These are phyloP conservation scores for Tetragonisca angustula DNA, from an alignment of 2,888 invertebrate species.

Conservation along the genomic window DNA sequence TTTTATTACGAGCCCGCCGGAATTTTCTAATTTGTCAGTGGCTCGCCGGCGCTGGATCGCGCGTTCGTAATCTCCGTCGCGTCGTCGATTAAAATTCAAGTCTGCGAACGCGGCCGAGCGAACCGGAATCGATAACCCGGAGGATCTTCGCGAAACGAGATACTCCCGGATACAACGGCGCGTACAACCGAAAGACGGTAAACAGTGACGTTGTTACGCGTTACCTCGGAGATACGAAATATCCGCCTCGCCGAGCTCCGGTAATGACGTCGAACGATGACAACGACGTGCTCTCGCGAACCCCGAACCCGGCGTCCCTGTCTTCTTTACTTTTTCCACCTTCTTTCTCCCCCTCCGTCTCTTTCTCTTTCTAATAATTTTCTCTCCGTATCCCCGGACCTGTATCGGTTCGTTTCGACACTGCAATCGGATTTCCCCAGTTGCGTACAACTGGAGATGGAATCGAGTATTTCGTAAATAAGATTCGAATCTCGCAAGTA, in stretches of 20 bases:
- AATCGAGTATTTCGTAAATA: too few species aligned
- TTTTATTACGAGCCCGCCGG: not conserved
- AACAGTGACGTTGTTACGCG: constrained; percentile 65
- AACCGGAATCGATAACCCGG: constrained; percentile 48
- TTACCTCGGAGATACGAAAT: constrained; percentile 55
- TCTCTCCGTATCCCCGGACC: not conserved
- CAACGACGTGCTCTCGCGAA: constrained; percentile 41
- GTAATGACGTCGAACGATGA: constrained; percentile 66
- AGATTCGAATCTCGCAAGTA: too few species aligned
- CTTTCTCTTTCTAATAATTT: not conserved
- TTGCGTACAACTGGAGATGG: constrained; percentile 17
- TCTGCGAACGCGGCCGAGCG: constrained; percentile 27
- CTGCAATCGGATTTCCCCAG: constrained; percentile 34
- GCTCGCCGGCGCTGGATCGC: not conserved
- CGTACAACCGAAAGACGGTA: constrained; percentile 58
- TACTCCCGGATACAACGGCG: constrained; percentile 40
- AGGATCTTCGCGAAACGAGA: constrained; percentile 50
- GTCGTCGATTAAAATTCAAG: constrained; percentile 58
- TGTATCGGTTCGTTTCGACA: constrained; percentile 12
- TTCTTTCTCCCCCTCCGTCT: not conserved
- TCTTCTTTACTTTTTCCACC: not conserved
- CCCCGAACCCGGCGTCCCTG: not conserved
- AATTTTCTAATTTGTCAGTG: constrained; percentile 11
- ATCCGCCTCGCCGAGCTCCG: constrained; percentile 64
- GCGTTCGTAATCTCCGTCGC: constrained; percentile 24